Percentiles rank a stretch among this genome's conserved stretches.
These are phyloP conservation scores for Hyposoter didymator DNA, from an alignment of 2,888 invertebrate species.

Conservation along the genomic window DNA sequence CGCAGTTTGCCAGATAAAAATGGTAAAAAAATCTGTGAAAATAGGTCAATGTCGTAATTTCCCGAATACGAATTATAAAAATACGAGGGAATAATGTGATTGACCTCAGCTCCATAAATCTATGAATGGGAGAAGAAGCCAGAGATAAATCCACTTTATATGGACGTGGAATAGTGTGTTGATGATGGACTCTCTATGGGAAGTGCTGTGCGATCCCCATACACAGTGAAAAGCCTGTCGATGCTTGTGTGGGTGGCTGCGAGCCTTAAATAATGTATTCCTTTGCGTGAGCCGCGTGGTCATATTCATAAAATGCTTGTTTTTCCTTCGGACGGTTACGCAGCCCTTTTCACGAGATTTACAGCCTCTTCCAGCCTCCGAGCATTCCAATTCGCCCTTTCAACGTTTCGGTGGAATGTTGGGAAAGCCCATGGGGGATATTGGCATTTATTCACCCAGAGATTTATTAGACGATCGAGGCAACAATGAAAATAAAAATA, in stretches of 20 bases:
- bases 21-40: neutral
- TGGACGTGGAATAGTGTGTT: neutral
- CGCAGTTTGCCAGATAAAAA: neutral
- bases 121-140: neutral
- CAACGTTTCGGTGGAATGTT: neutral
- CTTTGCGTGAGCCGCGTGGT: conserved; percentile 1
- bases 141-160: neutral
- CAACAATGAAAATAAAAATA: neutral
- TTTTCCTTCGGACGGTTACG: neutral
- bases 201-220: neutral
- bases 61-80: neutral
- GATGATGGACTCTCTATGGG: neutral
- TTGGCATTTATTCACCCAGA: neutral
- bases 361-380: neutral
- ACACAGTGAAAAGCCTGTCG: neutral
- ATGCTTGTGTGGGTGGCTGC: neutral
- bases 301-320: conserved; percentile 7
- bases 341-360: conserved; percentile 15
- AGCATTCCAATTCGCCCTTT: neutral
- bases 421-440: neutral
- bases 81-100: neutral
- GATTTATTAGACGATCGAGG: neutral
- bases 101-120: conserved; percentile 5
- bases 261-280: neutral
- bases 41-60: neutral